phyloP scores from a whole-genome alignment of 2,113 vertebrate genomes.

The Atlantisia rogersi region DNA sequence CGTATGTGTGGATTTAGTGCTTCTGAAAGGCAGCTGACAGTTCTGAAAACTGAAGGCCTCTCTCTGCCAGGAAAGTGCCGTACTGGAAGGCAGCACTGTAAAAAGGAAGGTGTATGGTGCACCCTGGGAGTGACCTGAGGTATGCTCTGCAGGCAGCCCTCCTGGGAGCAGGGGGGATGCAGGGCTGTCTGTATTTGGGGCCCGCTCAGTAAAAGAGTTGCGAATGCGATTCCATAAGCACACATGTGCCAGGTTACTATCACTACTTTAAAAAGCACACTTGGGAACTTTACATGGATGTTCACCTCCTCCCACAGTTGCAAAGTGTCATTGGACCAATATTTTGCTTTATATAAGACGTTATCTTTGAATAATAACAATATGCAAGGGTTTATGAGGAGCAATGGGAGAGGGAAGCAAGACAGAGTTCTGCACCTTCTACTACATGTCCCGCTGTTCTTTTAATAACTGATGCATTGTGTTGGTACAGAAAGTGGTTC shows the following conservation, averaged over 20 bases:
- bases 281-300: neutral
- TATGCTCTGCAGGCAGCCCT: neutral
- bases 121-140: accelerated
- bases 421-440: neutral
- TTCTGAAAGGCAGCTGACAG: constrained; percentile 2
- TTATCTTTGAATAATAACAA: neutral
- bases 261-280: neutral
- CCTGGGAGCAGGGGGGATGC: accelerated
- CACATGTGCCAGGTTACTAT: accelerated
- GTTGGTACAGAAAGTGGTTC: neutral
- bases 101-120: accelerated
- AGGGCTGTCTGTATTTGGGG: accelerated
- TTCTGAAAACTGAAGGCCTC: neutral
- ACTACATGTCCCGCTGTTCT: neutral
- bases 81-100: neutral
- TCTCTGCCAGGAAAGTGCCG: neutral
- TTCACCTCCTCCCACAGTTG: accelerated
- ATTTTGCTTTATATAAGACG: accelerated
- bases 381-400: neutral
- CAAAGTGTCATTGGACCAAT: neutral
- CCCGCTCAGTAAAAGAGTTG: accelerated
- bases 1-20: neutral
- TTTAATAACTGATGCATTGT: neutral
- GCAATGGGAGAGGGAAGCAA: neutral
- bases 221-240: neutral